A percentile compares a stretch with the other conserved stretches of the same genome.
Conservation (phyloP, 2,888 invertebrate genomes). For the Iselma pallidipennis region DNA sequence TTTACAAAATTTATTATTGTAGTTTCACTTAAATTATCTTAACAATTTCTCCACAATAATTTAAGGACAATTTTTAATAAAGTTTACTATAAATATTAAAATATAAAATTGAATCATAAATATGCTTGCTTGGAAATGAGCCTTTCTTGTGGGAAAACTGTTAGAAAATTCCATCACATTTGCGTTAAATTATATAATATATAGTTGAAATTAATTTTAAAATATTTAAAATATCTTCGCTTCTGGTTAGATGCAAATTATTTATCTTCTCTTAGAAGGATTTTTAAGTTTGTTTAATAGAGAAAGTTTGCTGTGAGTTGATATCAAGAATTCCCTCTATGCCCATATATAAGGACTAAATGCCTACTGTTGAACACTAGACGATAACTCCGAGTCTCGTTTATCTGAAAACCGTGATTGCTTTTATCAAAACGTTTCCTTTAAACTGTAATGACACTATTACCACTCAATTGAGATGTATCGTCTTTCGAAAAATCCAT, state of each 20-base stretch:
- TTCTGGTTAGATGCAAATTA: background rate
- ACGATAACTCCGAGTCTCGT: background rate
- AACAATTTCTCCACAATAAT: background rate
- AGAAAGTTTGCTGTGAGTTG: slow-evolving; percentile 1
- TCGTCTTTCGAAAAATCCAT: background rate
- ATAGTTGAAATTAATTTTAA: background rate
- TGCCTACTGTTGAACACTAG: background rate
- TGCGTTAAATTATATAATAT: background rate
- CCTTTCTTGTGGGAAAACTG: no score
- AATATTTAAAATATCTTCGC: background rate
- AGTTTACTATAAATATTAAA: background rate
- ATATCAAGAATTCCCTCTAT: slow-evolving; percentile 1
- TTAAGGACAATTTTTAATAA: background rate
- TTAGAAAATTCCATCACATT: background rate
- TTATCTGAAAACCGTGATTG: background rate
- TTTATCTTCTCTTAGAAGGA: background rate
- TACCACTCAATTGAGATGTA: background rate
- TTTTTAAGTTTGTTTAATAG: slow-evolving; percentile 2
- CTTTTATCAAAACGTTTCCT: background rate
- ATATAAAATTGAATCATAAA: background rate
- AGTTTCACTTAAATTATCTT: background rate
- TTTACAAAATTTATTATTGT: background rate
- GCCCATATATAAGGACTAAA: slow-evolving; percentile 3
- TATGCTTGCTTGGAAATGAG: no score
- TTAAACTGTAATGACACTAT: background rate